Conservation (phyloP, 2,797 vertebrate genomes). For the Euphonia xanthogaster region DNA sequence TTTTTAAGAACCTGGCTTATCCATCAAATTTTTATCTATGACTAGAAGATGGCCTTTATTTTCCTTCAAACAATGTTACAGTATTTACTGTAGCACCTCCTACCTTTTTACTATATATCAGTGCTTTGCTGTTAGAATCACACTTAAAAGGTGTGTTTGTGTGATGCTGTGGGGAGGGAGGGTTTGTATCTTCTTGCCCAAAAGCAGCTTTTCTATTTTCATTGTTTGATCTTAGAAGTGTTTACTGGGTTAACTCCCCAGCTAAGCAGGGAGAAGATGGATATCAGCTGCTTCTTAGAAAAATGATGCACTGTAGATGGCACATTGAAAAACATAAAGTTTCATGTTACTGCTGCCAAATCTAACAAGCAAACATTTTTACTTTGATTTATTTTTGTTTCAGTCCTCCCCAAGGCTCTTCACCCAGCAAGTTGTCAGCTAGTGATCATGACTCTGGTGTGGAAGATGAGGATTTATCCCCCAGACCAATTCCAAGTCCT, state of each 20-base stretch:
- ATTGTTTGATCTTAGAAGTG: not conserved
- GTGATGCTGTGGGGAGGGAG: not conserved
- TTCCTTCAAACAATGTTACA: not conserved
- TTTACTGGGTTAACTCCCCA: not conserved
- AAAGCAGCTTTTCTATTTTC: not conserved
- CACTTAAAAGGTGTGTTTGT: not conserved
- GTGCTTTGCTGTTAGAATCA: not conserved
- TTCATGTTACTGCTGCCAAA: not conserved
- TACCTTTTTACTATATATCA: not conserved
- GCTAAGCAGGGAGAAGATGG: not conserved
- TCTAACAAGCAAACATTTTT: not conserved
- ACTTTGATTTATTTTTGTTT: not conserved
- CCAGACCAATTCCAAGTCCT: conserved; percentile 91
- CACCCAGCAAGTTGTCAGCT: conserved; percentile 73
- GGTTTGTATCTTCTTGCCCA: not conserved
- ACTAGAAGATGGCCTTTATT: not conserved
- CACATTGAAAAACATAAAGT: not conserved
- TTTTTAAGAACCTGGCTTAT: not conserved
- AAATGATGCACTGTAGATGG: not conserved
- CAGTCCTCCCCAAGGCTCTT: conserved; percentile 60
- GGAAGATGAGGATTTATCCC: conserved; percentile 93
- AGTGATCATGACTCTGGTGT: conserved; percentile 92
- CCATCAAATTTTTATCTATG: not conserved
- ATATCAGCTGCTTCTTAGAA: not conserved
- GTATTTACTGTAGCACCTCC: not conserved